Evolutionary conservation across 2,797 vertebrate genomes (phyloP).

Genomic region (Sitta carolinensis): DNA sequence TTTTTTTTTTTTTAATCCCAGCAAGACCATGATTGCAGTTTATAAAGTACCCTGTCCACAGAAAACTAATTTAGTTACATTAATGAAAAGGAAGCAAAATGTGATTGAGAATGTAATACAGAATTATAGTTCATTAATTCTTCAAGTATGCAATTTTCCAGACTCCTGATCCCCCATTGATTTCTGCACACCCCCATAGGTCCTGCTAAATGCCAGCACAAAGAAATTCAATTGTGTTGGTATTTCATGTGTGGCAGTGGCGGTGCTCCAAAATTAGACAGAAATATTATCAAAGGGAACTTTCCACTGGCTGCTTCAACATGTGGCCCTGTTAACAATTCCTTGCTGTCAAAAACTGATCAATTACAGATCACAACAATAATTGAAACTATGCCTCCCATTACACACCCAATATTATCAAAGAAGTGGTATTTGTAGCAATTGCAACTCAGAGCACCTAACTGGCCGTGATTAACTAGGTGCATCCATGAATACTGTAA

Average conservation of each 20-base stretch:
- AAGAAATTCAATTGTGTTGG: constrained; percentile 60
- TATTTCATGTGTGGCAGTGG: constrained; percentile 56
- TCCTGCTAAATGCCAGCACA: constrained; percentile 69
- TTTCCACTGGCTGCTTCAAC: constrained; percentile 65
- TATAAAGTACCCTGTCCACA: constrained; percentile 56
- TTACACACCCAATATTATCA: constrained; percentile 46
- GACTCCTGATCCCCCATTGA: constrained; percentile 71
- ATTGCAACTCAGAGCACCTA: constrained; percentile 79
- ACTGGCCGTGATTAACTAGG: constrained; percentile 80
- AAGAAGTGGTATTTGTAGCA: constrained; percentile 73
- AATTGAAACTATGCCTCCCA: constrained; percentile 57
- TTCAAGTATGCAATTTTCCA: constrained; percentile 79
- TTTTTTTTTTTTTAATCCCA: not conserved
- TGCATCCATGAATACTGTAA: constrained; percentile 63
- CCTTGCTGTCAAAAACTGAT: constrained; percentile 69
- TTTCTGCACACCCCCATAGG: constrained; percentile 65
- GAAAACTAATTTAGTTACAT: constrained; percentile 76
- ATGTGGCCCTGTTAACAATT: constrained; percentile 51
- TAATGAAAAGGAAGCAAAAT: constrained; percentile 77
- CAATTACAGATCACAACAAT: constrained; percentile 51
- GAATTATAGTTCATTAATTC: constrained; percentile 80
- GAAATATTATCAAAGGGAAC: constrained; percentile 58
- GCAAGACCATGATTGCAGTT: constrained; percentile 52
- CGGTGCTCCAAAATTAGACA: constrained; percentile 29
- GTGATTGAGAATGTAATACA: constrained; percentile 72